Percentiles rank a stretch among this genome's conserved stretches.
These are phyloP conservation scores for Phainopepla nitens DNA, from an alignment of 2,113 vertebrate species.

Conservation along the genomic window DNA sequence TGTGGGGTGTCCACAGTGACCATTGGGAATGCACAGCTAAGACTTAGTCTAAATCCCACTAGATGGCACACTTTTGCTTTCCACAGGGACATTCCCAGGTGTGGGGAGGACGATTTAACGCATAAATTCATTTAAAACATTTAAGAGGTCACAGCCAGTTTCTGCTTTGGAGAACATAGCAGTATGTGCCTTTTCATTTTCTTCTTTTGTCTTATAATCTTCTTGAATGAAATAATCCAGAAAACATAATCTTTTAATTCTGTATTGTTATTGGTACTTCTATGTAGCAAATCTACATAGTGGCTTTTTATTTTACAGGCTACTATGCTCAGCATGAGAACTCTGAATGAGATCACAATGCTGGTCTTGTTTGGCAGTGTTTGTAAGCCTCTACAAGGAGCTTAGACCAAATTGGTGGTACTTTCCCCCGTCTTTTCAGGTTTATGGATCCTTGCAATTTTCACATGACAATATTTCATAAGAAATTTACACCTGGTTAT, in stretches of 20 bases:
- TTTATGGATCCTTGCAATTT: not conserved
- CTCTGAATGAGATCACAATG: not conserved
- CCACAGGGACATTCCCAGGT: not conserved
- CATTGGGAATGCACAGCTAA: not conserved
- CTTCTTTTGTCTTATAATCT: not conserved
- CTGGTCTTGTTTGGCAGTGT: not conserved
- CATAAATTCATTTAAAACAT: not conserved
- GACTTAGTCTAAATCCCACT: not conserved
- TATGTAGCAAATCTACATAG: not conserved
- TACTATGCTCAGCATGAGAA: not conserved
- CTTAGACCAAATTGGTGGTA: not conserved
- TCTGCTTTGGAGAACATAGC: not conserved
- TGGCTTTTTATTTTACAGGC: not conserved
- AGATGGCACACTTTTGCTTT: conserved; percentile 19
- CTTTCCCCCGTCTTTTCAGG: not conserved
- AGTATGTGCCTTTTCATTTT: not conserved
- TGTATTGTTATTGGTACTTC: not conserved
- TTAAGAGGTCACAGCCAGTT: not conserved
- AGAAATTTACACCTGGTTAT: not conserved
- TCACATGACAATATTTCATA: not conserved
- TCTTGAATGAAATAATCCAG: not conserved
- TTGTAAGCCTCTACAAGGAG: not conserved
- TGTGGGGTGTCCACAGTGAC: fast-evolving
- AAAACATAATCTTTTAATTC: not conserved
- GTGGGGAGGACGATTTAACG: not conserved